Conservation (phyloP, 2,113 vertebrate genomes). For the Erythrolamprus reginae region DNA sequence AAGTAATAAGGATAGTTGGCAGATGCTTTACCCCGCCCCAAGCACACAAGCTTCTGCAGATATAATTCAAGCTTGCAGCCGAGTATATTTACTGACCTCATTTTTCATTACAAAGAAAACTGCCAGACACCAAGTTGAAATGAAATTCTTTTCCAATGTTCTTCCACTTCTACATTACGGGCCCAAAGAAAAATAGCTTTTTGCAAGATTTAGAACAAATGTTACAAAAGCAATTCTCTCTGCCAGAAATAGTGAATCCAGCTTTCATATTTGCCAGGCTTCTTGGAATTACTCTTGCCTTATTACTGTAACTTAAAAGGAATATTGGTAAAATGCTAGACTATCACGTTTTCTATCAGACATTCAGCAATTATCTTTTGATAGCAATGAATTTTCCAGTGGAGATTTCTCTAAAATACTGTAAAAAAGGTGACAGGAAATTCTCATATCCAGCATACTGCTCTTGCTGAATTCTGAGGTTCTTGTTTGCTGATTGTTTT, state of each 20-base stretch:
- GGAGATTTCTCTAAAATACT: not conserved
- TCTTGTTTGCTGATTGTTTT: not conserved
- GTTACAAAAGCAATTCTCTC: not conserved
- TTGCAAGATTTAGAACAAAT: slow-evolving; percentile 4
- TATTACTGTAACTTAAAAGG: not conserved
- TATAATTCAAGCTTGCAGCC: slow-evolving; percentile 1
- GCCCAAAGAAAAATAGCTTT: not conserved
- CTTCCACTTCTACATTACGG: not conserved
- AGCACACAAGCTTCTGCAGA: not conserved
- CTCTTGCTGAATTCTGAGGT: not conserved
- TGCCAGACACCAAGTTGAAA: slow-evolving; percentile 10
- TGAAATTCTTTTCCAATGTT: not conserved
- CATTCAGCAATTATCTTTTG: not conserved
- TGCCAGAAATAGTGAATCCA: slow-evolving; percentile 1
- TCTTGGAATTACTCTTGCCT: not conserved
- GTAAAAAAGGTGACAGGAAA: not conserved
- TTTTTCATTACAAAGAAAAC: slow-evolving; percentile 12
- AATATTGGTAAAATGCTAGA: not conserved
- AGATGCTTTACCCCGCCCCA: not conserved
- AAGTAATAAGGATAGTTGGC: not conserved
- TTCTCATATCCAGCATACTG: not conserved
- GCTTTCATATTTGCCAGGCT: not conserved
- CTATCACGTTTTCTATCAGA: not conserved
- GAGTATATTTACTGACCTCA: slow-evolving; percentile 13
- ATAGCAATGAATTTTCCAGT: not conserved